phyloP scores from a whole-genome alignment of 2,888 invertebrate genomes.

The Hyalella azteca region DNA sequence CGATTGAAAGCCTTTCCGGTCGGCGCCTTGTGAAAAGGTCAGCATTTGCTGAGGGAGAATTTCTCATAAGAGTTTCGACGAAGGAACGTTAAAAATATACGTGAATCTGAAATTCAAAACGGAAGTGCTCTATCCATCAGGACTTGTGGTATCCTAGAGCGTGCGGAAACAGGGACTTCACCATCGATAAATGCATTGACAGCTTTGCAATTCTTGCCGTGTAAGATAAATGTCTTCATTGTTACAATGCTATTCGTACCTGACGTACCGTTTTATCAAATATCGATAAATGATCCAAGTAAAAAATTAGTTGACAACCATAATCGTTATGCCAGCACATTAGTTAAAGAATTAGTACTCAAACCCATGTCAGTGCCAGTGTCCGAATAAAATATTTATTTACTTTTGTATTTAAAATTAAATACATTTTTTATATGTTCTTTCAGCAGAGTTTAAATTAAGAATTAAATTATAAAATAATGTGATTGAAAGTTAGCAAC shows the following conservation, averaged over 20 bases:
- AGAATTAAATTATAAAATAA: neutral
- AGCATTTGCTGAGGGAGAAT: neutral
- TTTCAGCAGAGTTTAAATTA: neutral
- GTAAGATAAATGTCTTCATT: neutral
- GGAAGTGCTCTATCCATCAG: neutral
- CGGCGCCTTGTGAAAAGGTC: neutral
- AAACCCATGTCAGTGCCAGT: too few species aligned
- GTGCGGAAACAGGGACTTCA: neutral
- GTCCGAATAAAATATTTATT: neutral
- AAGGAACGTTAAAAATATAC: neutral
- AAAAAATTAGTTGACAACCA: too few species aligned
- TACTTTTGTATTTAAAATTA: neutral
- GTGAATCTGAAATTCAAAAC: neutral
- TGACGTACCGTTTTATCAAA: too few species aligned
- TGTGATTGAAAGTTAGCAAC: too few species aligned
- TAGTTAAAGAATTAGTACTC: too few species aligned
- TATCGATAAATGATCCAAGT: too few species aligned
- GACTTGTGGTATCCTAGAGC: neutral
- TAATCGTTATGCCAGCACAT: too few species aligned
- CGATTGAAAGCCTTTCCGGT: constrained; percentile 3
- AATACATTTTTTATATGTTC: neutral
- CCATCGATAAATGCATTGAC: too few species aligned
- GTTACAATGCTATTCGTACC: too few species aligned
- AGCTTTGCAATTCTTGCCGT: neutral
- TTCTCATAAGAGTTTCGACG: neutral